phyloP scores from a whole-genome alignment of 2,888 invertebrate species.

The Plusia festucae region DNA sequence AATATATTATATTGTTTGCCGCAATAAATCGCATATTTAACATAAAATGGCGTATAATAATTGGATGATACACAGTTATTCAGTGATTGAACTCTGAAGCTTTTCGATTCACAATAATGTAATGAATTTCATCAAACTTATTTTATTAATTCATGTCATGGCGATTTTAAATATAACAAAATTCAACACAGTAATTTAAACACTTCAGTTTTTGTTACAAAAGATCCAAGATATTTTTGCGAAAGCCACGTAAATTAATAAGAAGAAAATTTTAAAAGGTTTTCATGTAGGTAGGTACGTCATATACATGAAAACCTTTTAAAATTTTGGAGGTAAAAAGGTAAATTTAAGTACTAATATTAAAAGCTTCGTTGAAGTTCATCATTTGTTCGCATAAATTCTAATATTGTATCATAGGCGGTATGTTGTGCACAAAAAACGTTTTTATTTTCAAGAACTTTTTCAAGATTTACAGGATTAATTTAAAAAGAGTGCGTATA shows the following conservation, averaged over 20 bases:
- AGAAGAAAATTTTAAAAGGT: constrained; percentile 7
- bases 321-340: constrained; percentile 36
- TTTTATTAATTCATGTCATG: not conserved
- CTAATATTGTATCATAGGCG: constrained; percentile 26
- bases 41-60: constrained; percentile 26
- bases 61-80: constrained; percentile 25
- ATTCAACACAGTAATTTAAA: constrained; percentile 14
- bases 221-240: too few relatives aligned
- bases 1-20: constrained; percentile 38
- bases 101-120: too few relatives aligned
- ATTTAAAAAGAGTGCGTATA: too few relatives aligned
- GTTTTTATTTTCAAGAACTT: constrained; percentile 18
- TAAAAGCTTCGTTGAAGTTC: constrained; percentile 18
- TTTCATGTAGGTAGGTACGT: constrained; percentile 42
- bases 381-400: constrained; percentile 33
- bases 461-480: too few relatives aligned
- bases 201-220: not conserved
- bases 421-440: constrained; percentile 37
- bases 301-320: constrained; percentile 53
- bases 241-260: too few relatives aligned
- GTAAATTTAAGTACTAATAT: constrained; percentile 37
- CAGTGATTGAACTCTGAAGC: constrained; percentile 16
- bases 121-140: not conserved
- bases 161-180: not conserved
- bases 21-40: constrained; percentile 45